These are phyloP conservation scores for Ageneiosus marmoratus DNA, from an alignment of 2,113 vertebrate genomes.

Conservation along the genomic window DNA sequence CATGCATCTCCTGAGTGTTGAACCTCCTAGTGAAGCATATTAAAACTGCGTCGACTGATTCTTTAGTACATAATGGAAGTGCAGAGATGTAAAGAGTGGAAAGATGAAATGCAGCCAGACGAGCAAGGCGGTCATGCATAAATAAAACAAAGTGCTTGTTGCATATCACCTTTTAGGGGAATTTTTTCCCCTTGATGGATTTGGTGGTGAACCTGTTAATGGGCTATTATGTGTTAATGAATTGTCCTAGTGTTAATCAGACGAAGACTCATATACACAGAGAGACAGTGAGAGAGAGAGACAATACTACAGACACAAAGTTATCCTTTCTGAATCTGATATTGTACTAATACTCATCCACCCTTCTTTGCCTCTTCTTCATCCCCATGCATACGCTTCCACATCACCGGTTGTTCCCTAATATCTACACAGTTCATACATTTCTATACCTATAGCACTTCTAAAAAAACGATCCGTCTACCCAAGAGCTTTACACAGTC, in stretches of 20 bases:
- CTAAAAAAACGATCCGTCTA: neutral
- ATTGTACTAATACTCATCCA: neutral
- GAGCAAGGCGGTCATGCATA: slow-evolving; percentile 33
- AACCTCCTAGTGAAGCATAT: slow-evolving; percentile 17
- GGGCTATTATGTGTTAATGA: slow-evolving; percentile 53
- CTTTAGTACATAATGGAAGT: slow-evolving; percentile 42
- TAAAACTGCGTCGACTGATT: slow-evolving; percentile 23
- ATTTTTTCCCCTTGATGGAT: slow-evolving; percentile 43
- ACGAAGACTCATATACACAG: neutral
- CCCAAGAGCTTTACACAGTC: neutral
- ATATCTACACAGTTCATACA: neutral
- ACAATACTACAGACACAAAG: neutral
- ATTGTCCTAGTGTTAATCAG: slow-evolving; percentile 50
- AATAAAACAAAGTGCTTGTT: slow-evolving; percentile 32
- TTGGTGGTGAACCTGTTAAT: slow-evolving; percentile 47
- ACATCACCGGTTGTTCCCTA: neutral
- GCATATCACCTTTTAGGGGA: slow-evolving; percentile 33
- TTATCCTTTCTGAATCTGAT: neutral
- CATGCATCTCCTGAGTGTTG: slow-evolving; percentile 19
- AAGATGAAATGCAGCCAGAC: slow-evolving; percentile 32
- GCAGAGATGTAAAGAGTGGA: slow-evolving; percentile 8
- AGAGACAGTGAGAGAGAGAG: neutral
- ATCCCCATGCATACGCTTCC: neutral
- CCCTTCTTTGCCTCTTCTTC: neutral
- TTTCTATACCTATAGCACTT: neutral